phyloP scores from a whole-genome alignment of 2,888 invertebrate species.

The Venustoraphidia nigricollis region DNA sequence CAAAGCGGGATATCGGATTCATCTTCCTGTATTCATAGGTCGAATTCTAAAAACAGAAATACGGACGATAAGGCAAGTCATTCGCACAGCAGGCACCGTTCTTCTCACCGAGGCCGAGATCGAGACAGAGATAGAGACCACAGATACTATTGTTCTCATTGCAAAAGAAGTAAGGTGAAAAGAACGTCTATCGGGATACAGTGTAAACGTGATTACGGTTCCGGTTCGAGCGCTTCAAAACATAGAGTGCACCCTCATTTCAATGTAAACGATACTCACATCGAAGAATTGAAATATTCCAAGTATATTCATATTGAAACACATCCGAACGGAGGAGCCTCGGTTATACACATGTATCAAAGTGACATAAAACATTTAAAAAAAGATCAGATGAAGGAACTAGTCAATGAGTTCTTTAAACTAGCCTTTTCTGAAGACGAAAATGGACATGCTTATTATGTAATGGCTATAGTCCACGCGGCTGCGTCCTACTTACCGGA shows the following conservation, averaged over 20 bases:
- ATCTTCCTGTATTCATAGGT: too few species aligned
- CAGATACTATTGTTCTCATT: constrained; percentile 7
- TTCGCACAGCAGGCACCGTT: not conserved
- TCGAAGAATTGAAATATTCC: constrained; percentile 40
- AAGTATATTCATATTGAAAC: constrained; percentile 76
- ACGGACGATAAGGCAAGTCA: not conserved
- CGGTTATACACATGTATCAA: constrained; percentile 79
- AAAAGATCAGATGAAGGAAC: constrained; percentile 53
- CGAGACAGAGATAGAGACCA: not conserved
- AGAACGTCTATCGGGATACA: constrained; percentile 58
- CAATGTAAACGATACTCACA: constrained; percentile 11
- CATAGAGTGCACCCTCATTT: constrained; percentile 2
- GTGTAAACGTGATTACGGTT: constrained; percentile 40
- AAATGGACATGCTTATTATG: constrained; percentile 76
- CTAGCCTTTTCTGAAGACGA: constrained; percentile 75
- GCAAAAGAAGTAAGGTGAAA: constrained; percentile 43
- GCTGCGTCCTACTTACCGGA: constrained; percentile 81
- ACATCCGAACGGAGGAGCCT: constrained; percentile 90
- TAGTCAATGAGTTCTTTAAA: constrained; percentile 81
- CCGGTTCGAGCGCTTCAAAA: constrained; percentile 8
- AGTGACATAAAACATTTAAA: constrained; percentile 69
- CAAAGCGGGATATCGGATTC: too few species aligned
- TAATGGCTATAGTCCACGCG: constrained; percentile 91
- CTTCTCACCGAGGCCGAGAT: too few species aligned
- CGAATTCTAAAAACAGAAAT: too few species aligned